phyloP scores from a whole-genome alignment of 2,888 invertebrate species.

The Crematogaster levior region DNA sequence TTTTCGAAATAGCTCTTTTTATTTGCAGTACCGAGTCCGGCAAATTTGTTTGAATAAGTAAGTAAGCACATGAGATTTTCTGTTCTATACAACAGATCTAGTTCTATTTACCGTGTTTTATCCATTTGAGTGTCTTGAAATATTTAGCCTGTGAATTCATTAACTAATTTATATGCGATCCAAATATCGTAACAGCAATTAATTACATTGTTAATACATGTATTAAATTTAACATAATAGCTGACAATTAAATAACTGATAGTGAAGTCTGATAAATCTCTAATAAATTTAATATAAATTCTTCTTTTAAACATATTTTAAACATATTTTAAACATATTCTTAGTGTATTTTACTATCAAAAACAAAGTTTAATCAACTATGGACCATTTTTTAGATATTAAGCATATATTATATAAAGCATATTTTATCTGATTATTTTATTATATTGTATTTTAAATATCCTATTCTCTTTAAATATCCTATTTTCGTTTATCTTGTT shows the following conservation, averaged over 20 bases:
- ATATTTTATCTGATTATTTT: not conserved
- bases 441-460: not conserved
- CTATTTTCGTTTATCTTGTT: not conserved
- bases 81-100: not conserved
- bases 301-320: not conserved
- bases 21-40: not conserved
- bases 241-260: not conserved
- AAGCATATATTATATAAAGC: not conserved
- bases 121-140: not conserved
- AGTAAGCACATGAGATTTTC: not conserved
- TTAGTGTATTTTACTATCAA: not conserved
- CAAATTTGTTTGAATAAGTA: constrained; percentile 1
- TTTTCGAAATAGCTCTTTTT: not conserved
- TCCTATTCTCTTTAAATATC: too few species aligned
- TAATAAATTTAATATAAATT: not conserved
- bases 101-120: not conserved
- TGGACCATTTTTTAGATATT: not conserved
- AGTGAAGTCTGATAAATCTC: not conserved
- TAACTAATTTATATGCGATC: not conserved
- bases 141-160: not conserved
- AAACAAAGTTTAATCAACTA: not conserved
- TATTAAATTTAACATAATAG: not conserved
- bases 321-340: not conserved
- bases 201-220: not conserved
- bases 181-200: not conserved